phyloP scores from a whole-genome alignment of 2,888 invertebrate genomes.

The Biston stratarius region DNA sequence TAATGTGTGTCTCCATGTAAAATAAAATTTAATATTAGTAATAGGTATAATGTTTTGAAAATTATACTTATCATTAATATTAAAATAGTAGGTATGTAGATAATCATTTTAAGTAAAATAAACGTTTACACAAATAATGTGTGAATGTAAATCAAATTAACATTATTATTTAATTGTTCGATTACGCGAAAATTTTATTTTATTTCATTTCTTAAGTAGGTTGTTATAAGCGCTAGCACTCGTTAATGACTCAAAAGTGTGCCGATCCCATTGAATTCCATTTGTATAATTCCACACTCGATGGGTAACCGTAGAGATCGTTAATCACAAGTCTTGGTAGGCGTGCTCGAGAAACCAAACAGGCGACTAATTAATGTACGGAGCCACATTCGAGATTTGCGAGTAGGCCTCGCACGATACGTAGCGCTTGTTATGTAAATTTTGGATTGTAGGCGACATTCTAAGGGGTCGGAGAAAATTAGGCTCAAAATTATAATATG shows the following conservation, averaged over 20 bases:
- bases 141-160: too few species aligned
- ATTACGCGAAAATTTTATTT: too few species aligned
- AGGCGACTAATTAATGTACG: constrained; percentile 24
- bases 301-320: constrained; percentile 19
- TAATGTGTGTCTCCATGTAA: too few species aligned
- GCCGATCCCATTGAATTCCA: constrained; percentile 14
- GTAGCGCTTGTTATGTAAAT: constrained; percentile 15
- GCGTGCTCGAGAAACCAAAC: constrained; percentile 26
- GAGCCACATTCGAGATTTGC: constrained; percentile 20
- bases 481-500: neutral
- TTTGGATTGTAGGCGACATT: constrained; percentile 3
- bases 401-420: constrained; percentile 10
- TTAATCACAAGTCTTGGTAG: constrained; percentile 23
- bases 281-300: constrained; percentile 18
- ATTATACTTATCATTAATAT: too few species aligned
- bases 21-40: too few species aligned
- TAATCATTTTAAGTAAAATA: too few species aligned
- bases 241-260: constrained; percentile 18
- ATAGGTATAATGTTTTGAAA: too few species aligned
- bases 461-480: neutral
- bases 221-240: too few species aligned
- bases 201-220: too few species aligned
- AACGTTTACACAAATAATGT: too few species aligned
- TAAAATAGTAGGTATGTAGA: too few species aligned
- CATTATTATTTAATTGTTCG: too few species aligned